Evolutionary conservation across 2,113 vertebrate genomes (phyloP).

Genomic region (Corythoichthys intestinalis): DNA sequence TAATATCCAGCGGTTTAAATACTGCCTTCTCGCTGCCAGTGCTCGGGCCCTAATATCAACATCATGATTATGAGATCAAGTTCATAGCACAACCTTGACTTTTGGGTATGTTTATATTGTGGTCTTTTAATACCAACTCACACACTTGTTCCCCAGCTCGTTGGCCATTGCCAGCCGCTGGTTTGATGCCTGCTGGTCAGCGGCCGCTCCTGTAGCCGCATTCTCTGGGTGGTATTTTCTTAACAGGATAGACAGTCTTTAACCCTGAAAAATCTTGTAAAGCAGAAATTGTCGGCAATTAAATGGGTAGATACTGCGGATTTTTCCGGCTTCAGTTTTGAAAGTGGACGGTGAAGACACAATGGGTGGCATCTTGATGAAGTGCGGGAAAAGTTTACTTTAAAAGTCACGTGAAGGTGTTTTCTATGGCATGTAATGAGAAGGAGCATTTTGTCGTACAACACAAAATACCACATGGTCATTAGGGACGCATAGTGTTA

Average conservation of each 20-base stretch:
- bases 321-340: slow-evolving; percentile 47
- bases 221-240: slow-evolving; percentile 47
- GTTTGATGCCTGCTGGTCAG: not conserved
- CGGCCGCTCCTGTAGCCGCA: slow-evolving; percentile 11
- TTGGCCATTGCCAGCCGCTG: not conserved
- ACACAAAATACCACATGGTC: not conserved
- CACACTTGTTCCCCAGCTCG: not conserved
- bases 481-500: not conserved
- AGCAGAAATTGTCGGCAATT: slow-evolving; percentile 43
- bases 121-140: not conserved
- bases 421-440: not conserved
- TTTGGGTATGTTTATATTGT: not conserved
- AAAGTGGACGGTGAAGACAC: slow-evolving; percentile 14
- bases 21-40: not conserved
- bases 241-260: slow-evolving; percentile 1
- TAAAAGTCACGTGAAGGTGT: not conserved
- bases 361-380: not conserved
- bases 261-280: slow-evolving; percentile 52
- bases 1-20: not conserved
- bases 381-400: not conserved
- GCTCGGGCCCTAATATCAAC: not conserved
- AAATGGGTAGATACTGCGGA: slow-evolving; percentile 31
- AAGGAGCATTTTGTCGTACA: not conserved
- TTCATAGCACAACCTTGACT: not conserved
- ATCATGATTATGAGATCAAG: not conserved